Base-by-base conservation (phyloP, 30 jellyfish, hydroid and myxozoan species). In the Mastigias papua region DNA sequence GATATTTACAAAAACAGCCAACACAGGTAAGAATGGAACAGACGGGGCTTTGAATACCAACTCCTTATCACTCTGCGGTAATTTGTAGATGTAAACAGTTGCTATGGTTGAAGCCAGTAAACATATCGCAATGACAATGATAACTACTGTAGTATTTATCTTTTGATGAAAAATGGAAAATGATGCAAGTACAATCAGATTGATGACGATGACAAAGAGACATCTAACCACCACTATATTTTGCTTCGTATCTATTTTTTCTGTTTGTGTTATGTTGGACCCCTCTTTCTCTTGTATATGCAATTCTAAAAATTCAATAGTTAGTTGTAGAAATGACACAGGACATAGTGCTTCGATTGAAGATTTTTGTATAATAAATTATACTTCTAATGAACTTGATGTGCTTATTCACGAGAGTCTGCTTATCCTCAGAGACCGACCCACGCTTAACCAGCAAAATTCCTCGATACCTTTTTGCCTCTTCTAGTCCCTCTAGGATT, bases 1-100 rank as follows among this genome's bases (percentile, higher is more conserved):
- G 20, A 90, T 46, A 64, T 90, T 90, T 28, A 42, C 23, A 28
- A 90, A 86, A 11, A 84, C 65, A 1, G 90, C 94, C 30, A 51
- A n/a, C 0, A 90, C 81, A 0, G 97, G 97, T 23, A 90, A 27
- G 22, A 30, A 77, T 4, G 97, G 97, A 3, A 90, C 90, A 25
- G 29, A 74, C 13, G 97, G 97, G 13, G 88, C 82, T 77, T 61
- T 67, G 73, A 88, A 88, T 8, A 34, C 79, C 0, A 66, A 69
- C 7, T 62, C 72, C 65, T 70, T 34, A 27, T 77, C 80, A 65
- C 37, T 70, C 46, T 81, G 93, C 28, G 76, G 70, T 13, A 80
- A 82, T 33, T 13, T 28, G 28, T 94, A 57, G 2, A 89, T 10
- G 66, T 80, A 42, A 28, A 80, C 25, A 6, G 85, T 73, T 0